phyloP scores from a whole-genome alignment of 2,888 invertebrate genomes.

The Parnassius orleans region DNA sequence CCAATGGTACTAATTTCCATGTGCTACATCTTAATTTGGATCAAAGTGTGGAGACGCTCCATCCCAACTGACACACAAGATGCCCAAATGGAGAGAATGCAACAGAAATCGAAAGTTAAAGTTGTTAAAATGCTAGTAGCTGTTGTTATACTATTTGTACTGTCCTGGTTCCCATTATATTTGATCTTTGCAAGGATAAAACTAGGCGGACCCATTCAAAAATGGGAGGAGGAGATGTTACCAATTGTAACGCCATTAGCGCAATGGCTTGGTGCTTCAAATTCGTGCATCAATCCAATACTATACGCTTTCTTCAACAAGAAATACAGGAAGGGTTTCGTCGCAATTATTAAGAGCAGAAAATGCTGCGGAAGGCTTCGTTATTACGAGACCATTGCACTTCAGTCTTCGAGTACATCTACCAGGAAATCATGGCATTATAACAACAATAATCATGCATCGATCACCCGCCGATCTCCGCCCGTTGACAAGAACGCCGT shows the following conservation, averaged over 20 bases:
- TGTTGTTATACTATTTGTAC: slow-evolving; percentile 94
- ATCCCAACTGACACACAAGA: slow-evolving; percentile 96
- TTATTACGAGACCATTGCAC: slow-evolving; percentile 92
- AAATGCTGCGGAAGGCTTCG: slow-evolving; percentile 92
- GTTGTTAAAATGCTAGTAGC: slow-evolving; percentile 97
- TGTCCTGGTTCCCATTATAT: slow-evolving; percentile 96
- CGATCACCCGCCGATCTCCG: slow-evolving; percentile 79
- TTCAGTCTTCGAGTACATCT: slow-evolving; percentile 92
- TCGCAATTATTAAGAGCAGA: slow-evolving; percentile 91
- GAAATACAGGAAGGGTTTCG: slow-evolving; percentile 94
- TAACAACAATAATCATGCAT: slow-evolving; percentile 84
- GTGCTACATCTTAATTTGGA: slow-evolving; percentile 96
- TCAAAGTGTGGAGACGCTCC: slow-evolving; percentile 92
- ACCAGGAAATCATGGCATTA: slow-evolving; percentile 93
- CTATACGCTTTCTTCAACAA: slow-evolving; percentile 97
- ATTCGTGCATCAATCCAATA: slow-evolving; percentile 97
- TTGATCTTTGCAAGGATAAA: slow-evolving; percentile 93
- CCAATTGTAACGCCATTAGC: slow-evolving; percentile 92
- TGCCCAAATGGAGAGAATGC: slow-evolving; percentile 94
- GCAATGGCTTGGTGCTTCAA: slow-evolving; percentile 95
- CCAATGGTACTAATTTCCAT: slow-evolving; percentile 95
- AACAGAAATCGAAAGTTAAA: slow-evolving; percentile 96
- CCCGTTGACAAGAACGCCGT: slow-evolving; percentile 76
- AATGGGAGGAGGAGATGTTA: slow-evolving; percentile 90
- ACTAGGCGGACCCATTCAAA: slow-evolving; percentile 86